These are phyloP conservation scores for Paracyclopina nana DNA, from an alignment of 1,140 invertebrate genomes.

Conservation along the genomic window DNA sequence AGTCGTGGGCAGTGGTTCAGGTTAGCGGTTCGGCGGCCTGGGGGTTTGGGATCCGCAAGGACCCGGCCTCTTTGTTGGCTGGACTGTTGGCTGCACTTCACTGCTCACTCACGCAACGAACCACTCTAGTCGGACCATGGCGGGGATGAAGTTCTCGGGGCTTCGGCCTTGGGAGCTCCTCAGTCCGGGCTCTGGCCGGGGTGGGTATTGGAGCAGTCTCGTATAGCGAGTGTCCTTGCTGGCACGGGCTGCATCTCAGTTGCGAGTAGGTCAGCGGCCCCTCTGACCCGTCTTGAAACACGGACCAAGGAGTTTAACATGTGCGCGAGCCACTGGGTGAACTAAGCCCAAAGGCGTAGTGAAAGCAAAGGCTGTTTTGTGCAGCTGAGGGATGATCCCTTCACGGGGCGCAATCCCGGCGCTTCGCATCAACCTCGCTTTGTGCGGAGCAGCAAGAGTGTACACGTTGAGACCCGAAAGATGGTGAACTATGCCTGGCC, in stretches of 20 bases:
- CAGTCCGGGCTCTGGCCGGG: neutral
- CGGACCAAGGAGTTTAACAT: constrained; percentile 76
- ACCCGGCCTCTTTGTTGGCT: neutral
- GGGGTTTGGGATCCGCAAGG: neutral
- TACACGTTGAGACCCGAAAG: constrained; percentile 61
- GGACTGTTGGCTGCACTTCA: neutral
- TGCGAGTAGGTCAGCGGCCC: constrained; percentile 30
- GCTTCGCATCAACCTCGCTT: constrained; percentile 9
- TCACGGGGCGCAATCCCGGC: constrained; percentile 3
- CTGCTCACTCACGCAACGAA: neutral
- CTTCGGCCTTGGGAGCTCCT: neutral
- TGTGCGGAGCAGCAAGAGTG: constrained; percentile 41
- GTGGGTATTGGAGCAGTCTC: neutral
- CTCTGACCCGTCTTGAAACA: constrained; percentile 77
- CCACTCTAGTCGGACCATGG: neutral
- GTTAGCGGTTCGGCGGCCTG: neutral
- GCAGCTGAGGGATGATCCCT: neutral
- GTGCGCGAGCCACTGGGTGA: constrained; percentile 50
- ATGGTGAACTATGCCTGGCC: constrained; percentile 73
- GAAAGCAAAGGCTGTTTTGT: constrained; percentile 28
- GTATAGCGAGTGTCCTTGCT: constrained; percentile 10
- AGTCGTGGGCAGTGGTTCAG: neutral
- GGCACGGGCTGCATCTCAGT: neutral
- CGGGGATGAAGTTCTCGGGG: neutral
- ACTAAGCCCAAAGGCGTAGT: constrained; percentile 42